Base-by-base conservation (phyloP, 23 tunicate species). In the Corella eumyota region DNA sequence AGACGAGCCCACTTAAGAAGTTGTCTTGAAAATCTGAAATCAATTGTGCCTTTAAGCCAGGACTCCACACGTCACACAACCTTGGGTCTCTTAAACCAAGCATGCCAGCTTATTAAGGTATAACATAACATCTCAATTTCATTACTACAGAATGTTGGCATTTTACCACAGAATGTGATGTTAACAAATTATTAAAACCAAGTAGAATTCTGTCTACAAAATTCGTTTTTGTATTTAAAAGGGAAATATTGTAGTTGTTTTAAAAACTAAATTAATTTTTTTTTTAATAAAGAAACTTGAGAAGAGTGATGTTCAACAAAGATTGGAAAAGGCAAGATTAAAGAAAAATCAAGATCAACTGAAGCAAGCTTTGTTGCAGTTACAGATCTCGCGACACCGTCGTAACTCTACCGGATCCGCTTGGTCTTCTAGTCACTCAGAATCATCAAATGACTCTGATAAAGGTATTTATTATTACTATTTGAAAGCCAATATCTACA, bases 1-100 rank as follows among this genome's bases (percentile, higher is more conserved):
- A 88, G 96, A 48, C 81, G 96, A 17, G 96, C 96, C 4, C 96
- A 88, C 29, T 56, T 88, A 37, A 77, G 96, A 37, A 73, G 76
- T 53, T 88, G 96, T 77, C 76, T 88, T 17, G 96, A 88, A 33
- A 72, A 66, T 56, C 62, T 88, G 44, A 88, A 88, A 59, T 60
- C 88, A 27, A 88, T 88, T 50, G 96, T 88, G 17, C 96, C 96
- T 21, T 58, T 88, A 36, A 61, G 75, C 30, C 62, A 67, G 3
- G 96, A 88, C 60, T 26, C 81, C 28, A 88, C 88, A 3, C 68
- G 96, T 22, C 96, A 88, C 44, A 88, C 96, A 0, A 88, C 96
- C 17, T 76, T 88, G 22, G 96, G 96, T 20, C 60, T 88, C 36
- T 76, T 88, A 27, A 88, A 72, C 30, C 80, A 79, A 55, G 96